Evolutionary conservation across 2,113 vertebrate species (phyloP).

Genomic region (Pseudorectes ferrugineus): DNA sequence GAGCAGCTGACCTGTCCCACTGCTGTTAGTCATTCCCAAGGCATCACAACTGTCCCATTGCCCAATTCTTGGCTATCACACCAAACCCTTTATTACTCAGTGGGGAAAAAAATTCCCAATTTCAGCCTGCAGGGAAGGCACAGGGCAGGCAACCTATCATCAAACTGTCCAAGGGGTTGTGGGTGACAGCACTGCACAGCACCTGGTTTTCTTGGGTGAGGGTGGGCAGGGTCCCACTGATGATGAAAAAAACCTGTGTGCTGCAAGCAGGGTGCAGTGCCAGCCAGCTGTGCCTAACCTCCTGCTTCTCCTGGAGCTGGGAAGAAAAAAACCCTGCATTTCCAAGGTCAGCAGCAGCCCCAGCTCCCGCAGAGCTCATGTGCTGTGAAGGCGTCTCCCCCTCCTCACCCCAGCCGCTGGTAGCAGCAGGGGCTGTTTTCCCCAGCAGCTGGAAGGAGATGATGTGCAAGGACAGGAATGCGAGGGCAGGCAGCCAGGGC

Average conservation of each 20-base stretch:
- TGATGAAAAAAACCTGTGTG: not conserved
- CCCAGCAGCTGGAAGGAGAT: conserved; percentile 25
- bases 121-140: not conserved
- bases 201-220: not conserved
- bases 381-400: not conserved
- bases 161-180: not conserved
- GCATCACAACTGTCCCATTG: not conserved
- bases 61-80: not conserved
- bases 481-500: not conserved
- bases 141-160: not conserved
- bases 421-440: conserved; percentile 45
- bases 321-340: not conserved
- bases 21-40: not conserved
- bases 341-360: not conserved
- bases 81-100: not conserved
- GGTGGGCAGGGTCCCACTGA: not conserved
- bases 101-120: not conserved
- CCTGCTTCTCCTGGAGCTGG: not conserved
- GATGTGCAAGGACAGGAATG: conserved; percentile 29
- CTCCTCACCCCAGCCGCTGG: not conserved
- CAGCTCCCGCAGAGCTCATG: not conserved
- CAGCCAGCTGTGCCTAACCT: not conserved
- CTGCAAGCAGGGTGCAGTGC: not conserved
- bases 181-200: not conserved
- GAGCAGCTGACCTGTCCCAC: not conserved